A percentile compares a stretch with the other conserved stretches of the same genome.
Conservation (phyloP, 2,113 vertebrate species). For the Sylvicapra grimmia region DNA sequence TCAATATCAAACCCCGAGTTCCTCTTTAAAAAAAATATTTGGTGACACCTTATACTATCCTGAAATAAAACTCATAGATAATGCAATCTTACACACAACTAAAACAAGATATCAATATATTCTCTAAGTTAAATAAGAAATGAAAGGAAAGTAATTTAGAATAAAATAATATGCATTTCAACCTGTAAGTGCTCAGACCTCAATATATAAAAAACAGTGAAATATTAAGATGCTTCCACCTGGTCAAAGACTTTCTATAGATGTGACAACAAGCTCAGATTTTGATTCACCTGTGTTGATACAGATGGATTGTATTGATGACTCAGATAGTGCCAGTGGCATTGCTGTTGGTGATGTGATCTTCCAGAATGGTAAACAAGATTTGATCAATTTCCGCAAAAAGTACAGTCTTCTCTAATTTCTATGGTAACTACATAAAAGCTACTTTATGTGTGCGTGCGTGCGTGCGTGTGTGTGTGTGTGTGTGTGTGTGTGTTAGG, state of each 20-base stretch:
- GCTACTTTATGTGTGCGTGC: background rate
- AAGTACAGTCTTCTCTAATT: background rate
- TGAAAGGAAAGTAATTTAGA: background rate
- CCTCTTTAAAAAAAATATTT: background rate
- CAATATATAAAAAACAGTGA: background rate
- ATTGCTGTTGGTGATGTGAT: background rate
- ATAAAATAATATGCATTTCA: background rate
- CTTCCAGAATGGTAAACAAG: background rate
- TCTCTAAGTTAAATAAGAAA: background rate
- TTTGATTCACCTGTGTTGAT: background rate
- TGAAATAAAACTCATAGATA: background rate
- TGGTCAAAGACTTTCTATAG: background rate
- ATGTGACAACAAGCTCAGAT: background rate
- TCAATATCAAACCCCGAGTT: background rate
- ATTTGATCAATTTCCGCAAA: background rate
- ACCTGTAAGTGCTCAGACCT: background rate
- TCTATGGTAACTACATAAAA: background rate
- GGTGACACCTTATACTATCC: background rate
- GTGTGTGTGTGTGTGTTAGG: background rate
- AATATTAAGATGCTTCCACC: background rate
- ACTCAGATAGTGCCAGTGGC: background rate
- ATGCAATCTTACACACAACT: background rate
- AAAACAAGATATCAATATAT: background rate
- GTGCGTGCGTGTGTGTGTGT: background rate
- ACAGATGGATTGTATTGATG: background rate